Base-by-base conservation (phyloP, 2,797 vertebrate species). In the Anguilla megastoma region DNA sequence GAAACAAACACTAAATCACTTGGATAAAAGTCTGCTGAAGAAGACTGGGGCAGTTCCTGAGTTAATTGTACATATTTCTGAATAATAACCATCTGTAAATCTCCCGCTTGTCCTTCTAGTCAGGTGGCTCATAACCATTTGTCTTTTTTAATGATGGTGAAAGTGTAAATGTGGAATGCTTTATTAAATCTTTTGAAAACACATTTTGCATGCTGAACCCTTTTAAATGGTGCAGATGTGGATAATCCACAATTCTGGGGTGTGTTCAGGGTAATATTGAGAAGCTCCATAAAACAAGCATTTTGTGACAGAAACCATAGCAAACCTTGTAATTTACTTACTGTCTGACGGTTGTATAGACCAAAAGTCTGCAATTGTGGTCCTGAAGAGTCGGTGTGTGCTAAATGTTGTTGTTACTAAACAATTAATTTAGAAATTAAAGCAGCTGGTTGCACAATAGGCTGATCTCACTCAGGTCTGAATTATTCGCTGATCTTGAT, bases 11-110 rank as follows among this genome's bases (percentile, higher is more conserved):
- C 36, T 80, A 80, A 7, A 80, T 80, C 36, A 36, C 21, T 80
- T 18, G 24, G 76, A 80, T 80, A 80, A 45, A 80, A 80, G 76
- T 80, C 76, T 48, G 18, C 48, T 45, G 33, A 80, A 45, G 52
- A 87, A 33, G 48, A n/a, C n/a, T 27, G 69, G 54, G n/a, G 52
- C 18, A 54, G 50, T 45, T 71, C 48, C 50, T 56, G 71, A 87
- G 86, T 87, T 50, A 74, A 87, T 50, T 76, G 86, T 54, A 79
- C 50, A 79, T 76, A 76, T 79, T 52, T 76, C 76, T 87, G 76
- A 87, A 80, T 87, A 76, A 87, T 80, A 87, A 16, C n/a, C 41
- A 21, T n/a, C 86, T 79, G 52, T 87, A 87, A 87, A 80, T 79
- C 48, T 80, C 71, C 48, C 4, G 71, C 54, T 41, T 87, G 54